Evolutionary conservation across 2,113 vertebrate genomes (phyloP), one percentile per base, ranked within the genome.

Genomic region (Acanthisitta chloris): DNA sequence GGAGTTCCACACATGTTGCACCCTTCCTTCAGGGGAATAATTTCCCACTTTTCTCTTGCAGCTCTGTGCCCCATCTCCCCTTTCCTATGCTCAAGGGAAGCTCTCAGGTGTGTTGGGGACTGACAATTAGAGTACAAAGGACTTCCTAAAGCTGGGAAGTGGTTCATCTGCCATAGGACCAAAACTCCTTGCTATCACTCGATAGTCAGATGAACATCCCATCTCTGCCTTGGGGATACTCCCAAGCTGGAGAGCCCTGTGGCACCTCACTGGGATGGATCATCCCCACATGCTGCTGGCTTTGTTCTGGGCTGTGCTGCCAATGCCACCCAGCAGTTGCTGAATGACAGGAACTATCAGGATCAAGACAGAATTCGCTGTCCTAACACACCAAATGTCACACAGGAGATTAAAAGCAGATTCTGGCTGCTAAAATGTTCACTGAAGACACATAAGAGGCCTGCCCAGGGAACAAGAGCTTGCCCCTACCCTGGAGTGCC

Each of bases 51-150:
- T 81, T 66, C 36, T 20, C 1, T 2, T 34, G 42, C 19, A 66
- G 21, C 10, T 61, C 55, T 14, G 16, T 12, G 45, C 14, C 38
- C 45, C 29, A 15, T 2, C 8, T 2, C 8, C 23, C 20, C 21
- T 40, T 52, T 28, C 38, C 54, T 38, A 36, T 4, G 6, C 23
- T 52, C 20, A 15, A 23, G 40, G 14, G 31, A 6, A 73, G 28
- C 28, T 43, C 4, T 0, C 23, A 5, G 29, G 7, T 29, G 31
- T 16, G 16, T 0, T 51, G 28, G 54, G 14, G 17, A 24, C 10
- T 0, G 2, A 8, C 13, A 17, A 18, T 5, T 19, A 17, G 10
- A 6, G 11, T 4, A 40, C 0, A 1, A 73, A 76, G 14, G 36
- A 65, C 16, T 57, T 61, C 26, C 54, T 24, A 49, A 78, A 51